Conservation (phyloP, 1,140 invertebrate genomes). For the Trichogramma pretiosum region DNA sequence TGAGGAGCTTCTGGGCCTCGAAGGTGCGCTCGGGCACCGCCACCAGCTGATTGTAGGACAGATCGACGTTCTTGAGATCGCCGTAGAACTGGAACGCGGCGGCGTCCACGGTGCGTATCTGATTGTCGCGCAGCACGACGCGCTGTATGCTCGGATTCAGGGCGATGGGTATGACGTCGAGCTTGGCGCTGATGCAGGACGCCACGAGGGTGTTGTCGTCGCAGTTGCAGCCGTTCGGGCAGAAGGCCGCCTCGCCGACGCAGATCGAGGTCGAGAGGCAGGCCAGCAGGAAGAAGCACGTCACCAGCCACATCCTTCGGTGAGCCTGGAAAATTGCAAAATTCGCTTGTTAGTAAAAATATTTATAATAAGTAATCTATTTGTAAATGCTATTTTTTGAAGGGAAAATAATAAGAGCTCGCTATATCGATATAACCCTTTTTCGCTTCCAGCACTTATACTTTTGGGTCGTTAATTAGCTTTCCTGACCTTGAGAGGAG, state of each 20-base stretch:
- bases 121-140: conserved; percentile 73
- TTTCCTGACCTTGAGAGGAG: too few species aligned
- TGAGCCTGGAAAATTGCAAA: conserved; percentile 40
- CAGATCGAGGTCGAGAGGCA: conserved; percentile 31
- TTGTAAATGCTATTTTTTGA: too few species aligned
- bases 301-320: conserved; percentile 1
- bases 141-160: conserved; percentile 81
- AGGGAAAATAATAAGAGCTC: too few species aligned
- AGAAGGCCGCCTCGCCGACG: conserved; percentile 45
- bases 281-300: conserved; percentile 34
- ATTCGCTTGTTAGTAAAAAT: too few species aligned
- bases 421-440: too few species aligned
- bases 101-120: conserved; percentile 76
- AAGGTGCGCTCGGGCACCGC: conserved; percentile 71
- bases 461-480: too few species aligned
- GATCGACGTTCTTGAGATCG: conserved; percentile 71
- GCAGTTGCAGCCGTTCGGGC: conserved; percentile 72
- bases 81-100: conserved; percentile 77
- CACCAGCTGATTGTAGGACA: conserved; percentile 74
- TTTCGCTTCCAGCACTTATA: too few species aligned
- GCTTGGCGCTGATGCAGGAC: conserved; percentile 70
- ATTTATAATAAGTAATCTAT: too few species aligned
- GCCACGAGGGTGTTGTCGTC: conserved; percentile 84
- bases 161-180: conserved; percentile 83
- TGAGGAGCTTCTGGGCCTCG: conserved; percentile 66